Base-by-base conservation (phyloP, 2,888 invertebrate genomes). In the Pegoplata infirma region DNA sequence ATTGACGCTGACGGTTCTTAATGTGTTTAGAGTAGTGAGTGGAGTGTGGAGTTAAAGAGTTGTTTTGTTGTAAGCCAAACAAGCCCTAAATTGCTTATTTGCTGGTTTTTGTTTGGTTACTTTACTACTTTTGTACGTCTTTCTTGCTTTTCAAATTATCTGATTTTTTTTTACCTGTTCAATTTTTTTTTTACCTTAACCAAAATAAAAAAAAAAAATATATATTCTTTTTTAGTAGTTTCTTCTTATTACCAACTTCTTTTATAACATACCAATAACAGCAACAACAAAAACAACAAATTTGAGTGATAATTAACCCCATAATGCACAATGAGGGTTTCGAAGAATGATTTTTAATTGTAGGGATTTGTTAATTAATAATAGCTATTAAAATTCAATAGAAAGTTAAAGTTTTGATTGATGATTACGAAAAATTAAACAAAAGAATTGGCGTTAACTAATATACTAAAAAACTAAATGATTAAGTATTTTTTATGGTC, bases 31-130 rank as follows among this genome's bases (percentile, higher is more conserved):
- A 23, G n/a, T n/a, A n/a, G 2, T 66, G n/a, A 10, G 10, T 51
- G n/a, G n/a, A n/a, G 10, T 66, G 25, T 72, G 19, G n/a, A 28
- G 8, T 44, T 32, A 16, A n/a, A n/a, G 49, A 61, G 63, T 67
- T 59, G 40, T 61, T 61, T 68, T 61, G 71, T 63, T 69, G 53
- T 55, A 66, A 55, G 49, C 49, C n/a, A 74, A 74, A 74, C 74
- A 69, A 74, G 61, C 74, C 78, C 69, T 78, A 74, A 78, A 78
- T 78, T 73, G 73, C 58, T 66, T 53, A 56, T 68, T 25, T 69
- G 21, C 32, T 55, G 19, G 2, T 28, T 16, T 55, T 53, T 47
- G 46, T 53, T 64, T 21, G 47, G 1, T 66, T 55, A 28, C 10
- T 32, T 66, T 14, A 10, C 53, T n/a, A n/a, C n/a, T n/a, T n/a